A percentile compares a stretch with the other conserved stretches of the same genome.
phyloP scores from a whole-genome alignment of 2,888 invertebrate species.

The Caenorhabditis panamensis region DNA sequence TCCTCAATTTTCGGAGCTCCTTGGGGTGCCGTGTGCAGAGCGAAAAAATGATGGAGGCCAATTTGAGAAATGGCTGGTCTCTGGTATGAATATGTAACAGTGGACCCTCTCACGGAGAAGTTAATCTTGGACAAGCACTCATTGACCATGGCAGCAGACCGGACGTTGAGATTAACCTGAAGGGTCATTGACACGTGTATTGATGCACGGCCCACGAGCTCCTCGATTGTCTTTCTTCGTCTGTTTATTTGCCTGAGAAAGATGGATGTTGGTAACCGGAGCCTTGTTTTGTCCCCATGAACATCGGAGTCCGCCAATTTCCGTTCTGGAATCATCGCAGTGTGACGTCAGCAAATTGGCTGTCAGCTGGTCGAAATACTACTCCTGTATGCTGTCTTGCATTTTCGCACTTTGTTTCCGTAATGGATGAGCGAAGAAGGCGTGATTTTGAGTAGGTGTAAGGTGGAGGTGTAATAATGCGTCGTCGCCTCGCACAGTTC shows the following conservation, averaged over 20 bases:
- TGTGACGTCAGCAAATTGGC: constrained; percentile 36
- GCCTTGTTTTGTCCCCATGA: constrained; percentile 28
- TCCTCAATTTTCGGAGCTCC: constrained; percentile 42
- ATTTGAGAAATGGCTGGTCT: constrained; percentile 50
- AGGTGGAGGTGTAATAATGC: constrained; percentile 50
- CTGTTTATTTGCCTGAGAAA: constrained; percentile 46
- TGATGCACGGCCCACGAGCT: constrained; percentile 28
- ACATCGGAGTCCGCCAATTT: constrained; percentile 36
- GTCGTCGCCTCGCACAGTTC: constrained; percentile 32
- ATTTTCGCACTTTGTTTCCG: constrained; percentile 38
- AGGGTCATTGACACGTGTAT: constrained; percentile 59
- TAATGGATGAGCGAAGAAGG: constrained; percentile 38
- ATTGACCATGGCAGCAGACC: constrained; percentile 44
- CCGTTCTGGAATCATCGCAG: constrained; percentile 42
- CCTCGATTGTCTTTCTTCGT: constrained; percentile 48
- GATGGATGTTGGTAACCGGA: constrained; percentile 35
- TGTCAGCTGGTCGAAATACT: not conserved
- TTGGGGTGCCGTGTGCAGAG: constrained; percentile 2
- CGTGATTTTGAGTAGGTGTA: constrained; percentile 60
- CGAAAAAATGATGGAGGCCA: constrained; percentile 50
- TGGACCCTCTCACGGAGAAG: constrained; percentile 19
- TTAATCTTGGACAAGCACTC: constrained; percentile 61
- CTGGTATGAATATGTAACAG: constrained; percentile 56
- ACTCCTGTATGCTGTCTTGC: not conserved
- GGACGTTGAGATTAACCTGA: constrained; percentile 56